Base-by-base conservation (phyloP, 2,888 invertebrate species). In the Drosophila leonis region DNA sequence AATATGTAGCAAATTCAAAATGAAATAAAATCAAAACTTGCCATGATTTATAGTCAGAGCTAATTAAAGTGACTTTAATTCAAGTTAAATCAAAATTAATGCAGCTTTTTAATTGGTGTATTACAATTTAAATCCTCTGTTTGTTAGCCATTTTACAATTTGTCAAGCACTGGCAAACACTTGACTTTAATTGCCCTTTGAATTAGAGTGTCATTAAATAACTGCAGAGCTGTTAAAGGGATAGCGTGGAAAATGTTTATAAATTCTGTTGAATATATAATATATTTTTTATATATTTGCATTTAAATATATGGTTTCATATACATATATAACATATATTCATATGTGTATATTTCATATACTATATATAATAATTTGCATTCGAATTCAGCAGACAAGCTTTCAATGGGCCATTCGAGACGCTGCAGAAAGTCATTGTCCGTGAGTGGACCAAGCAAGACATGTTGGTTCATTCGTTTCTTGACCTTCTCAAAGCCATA, bases 21-120 rank as follows among this genome's bases (percentile, higher is more conserved):
- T 55, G 41, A 13, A 18, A 55, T 41, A 5, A 54, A 39, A 27
- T 42, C 31, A 13, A n/a, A 42, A 8, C 42, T 33, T n/a, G 42
- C 20, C 8, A 31, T 15, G 15, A 55, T 41, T 55, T 41, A 41
- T 29, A 27, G n/a, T 13, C 29, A 2, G 41, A 41, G 20, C 24
- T n/a, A 41, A 55, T 18, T 7, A 29, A 41, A 13, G 7, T 54
- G 42, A 31, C 6, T 42, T 33, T 2, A 39, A 13, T 33, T 39
- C 18, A n/a, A 42, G 20, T 33, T 20, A 12, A 42, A 56, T 56
- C 9, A 10, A 31, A 33, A 33, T 44, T 1, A 56, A 42, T 39
- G 27, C 39, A 29, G 39, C 9, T 0, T 12, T 54, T 54, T 39
- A 15, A 35, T 12, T 48, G 9, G 1, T n/a, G 18, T 1, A 33